These are phyloP conservation scores for Nycticebus coucang DNA, from an alignment of 2,113 vertebrate species.

Conservation along the genomic window DNA sequence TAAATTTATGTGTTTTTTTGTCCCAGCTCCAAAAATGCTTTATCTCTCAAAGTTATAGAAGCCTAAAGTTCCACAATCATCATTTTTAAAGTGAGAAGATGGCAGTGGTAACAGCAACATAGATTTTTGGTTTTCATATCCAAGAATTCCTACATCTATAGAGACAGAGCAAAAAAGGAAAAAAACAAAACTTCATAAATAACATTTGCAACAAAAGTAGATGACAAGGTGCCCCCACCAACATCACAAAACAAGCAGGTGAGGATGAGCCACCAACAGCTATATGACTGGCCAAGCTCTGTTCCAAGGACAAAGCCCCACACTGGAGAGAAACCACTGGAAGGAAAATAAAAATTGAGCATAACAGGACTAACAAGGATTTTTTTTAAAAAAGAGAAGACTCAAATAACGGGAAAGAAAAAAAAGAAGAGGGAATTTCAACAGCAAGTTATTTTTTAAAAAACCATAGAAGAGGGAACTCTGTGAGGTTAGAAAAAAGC, in stretches of 20 bases:
- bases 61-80: background rate
- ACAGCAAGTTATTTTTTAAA: background rate
- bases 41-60: slow-evolving; percentile 6
- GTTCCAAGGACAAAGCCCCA: background rate
- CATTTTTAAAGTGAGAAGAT: background rate
- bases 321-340: background rate
- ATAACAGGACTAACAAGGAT: background rate
- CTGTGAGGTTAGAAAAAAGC: background rate
- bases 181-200: background rate
- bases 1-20: background rate
- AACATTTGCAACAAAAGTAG: background rate
- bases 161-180: background rate
- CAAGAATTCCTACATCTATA: background rate
- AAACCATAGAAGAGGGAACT: background rate
- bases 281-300: too few relatives aligned
- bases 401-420: background rate
- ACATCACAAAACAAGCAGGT: background rate
- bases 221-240: background rate
- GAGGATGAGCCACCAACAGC: background rate
- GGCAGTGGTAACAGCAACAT: background rate
- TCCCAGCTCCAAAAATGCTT: background rate
- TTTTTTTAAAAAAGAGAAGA: background rate
- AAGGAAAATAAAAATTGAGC: background rate
- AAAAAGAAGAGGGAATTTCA: background rate
- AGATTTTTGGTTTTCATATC: background rate